These are phyloP conservation scores for Tinamus major DNA, from an alignment of 2,797 vertebrate genomes.

Conservation along the genomic window DNA sequence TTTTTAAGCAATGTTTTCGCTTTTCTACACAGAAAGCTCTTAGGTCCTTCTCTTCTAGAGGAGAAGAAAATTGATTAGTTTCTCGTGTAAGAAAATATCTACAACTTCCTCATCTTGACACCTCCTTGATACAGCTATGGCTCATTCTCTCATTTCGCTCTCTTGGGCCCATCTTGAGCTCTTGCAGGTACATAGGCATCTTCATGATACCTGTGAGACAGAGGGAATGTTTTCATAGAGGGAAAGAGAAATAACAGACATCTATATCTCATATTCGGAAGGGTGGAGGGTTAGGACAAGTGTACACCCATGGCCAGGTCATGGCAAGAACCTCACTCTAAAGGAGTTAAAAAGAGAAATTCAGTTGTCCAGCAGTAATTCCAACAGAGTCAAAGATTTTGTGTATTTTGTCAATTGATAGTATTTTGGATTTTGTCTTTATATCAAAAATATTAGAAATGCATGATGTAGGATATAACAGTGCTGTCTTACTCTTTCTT, in stretches of 20 bases:
- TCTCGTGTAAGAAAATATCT: background rate
- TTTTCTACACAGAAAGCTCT: background rate
- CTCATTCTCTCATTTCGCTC: background rate
- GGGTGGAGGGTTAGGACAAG: background rate
- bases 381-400: background rate
- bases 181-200: background rate
- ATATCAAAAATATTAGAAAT: background rate
- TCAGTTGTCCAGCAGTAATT: conserved; percentile 19
- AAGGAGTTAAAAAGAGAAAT: background rate
- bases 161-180: background rate
- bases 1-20: background rate
- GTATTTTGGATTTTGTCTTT: conserved; percentile 13
- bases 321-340: background rate
- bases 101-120: background rate
- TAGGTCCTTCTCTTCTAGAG: background rate
- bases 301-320: background rate
- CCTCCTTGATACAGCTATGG: background rate
- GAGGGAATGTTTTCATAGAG: background rate
- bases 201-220: background rate
- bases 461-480: background rate
- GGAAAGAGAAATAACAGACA: background rate
- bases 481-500: background rate
- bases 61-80: background rate
- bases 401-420: conserved; percentile 26
- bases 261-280: background rate